A percentile compares a stretch with the other conserved stretches of the same genome.
Conservation (phyloP, 2,797 vertebrate genomes). For the Naso thynnoides region DNA sequence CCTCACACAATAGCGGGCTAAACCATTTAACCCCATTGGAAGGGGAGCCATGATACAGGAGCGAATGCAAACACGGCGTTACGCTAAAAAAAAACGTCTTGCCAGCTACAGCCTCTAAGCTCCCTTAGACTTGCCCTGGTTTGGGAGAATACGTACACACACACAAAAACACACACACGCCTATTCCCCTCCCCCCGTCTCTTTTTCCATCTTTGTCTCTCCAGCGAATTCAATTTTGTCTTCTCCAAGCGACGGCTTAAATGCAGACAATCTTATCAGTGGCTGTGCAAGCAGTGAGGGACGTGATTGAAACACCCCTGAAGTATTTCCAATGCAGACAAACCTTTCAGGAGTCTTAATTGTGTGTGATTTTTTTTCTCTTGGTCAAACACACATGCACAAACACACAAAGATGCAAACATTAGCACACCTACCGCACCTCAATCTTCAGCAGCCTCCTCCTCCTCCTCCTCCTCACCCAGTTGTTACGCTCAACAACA, state of each 20-base stretch:
- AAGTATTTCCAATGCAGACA: constrained; percentile 84
- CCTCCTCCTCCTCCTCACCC: constrained; percentile 41
- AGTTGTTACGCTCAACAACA: constrained; percentile 44
- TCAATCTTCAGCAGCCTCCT: constrained; percentile 52
- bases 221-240: constrained; percentile 87
- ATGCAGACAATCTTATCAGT: constrained; percentile 87
- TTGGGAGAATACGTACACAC: constrained; percentile 67
- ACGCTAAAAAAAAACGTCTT: constrained; percentile 58
- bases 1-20: constrained; percentile 79
- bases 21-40: constrained; percentile 81
- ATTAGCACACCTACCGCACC: constrained; percentile 56
- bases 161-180: constrained; percentile 52
- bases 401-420: constrained; percentile 55
- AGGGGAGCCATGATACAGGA: constrained; percentile 74
- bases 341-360: constrained; percentile 86
- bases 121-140: constrained; percentile 78
- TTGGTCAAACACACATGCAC: constrained; percentile 60
- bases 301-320: constrained; percentile 82
- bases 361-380: constrained; percentile 58
- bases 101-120: constrained; percentile 77
- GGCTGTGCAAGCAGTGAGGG: constrained; percentile 84
- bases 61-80: constrained; percentile 53
- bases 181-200: constrained; percentile 65
- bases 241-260: constrained; percentile 84
- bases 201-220: constrained; percentile 83